phyloP scores from a whole-genome alignment of 2,888 invertebrate genomes.

The Metalampra italica region DNA sequence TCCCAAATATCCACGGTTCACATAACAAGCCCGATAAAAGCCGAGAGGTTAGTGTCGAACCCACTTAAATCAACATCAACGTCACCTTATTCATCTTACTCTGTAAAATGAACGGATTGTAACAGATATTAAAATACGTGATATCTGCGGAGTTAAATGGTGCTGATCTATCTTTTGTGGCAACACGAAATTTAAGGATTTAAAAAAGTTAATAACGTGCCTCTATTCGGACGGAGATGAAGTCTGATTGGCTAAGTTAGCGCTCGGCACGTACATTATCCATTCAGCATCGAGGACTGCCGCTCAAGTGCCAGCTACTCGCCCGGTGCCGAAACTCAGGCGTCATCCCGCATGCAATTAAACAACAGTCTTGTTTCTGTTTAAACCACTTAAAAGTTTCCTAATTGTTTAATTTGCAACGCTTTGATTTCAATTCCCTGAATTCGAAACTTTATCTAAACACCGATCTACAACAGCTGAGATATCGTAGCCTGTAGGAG shows the following conservation, averaged over 20 bases:
- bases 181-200: not conserved
- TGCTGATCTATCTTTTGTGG: not conserved
- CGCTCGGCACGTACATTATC: slow-evolving; percentile 64
- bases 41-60: slow-evolving; percentile 5
- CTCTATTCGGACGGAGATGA: slow-evolving; percentile 36
- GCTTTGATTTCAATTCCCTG: not conserved
- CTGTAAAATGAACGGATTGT: no score
- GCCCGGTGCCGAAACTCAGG: slow-evolving; percentile 16
- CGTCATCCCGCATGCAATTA: slow-evolving; percentile 43
- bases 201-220: slow-evolving; percentile 37
- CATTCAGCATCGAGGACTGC: slow-evolving; percentile 41
- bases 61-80: slow-evolving; percentile 1
- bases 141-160: no score
- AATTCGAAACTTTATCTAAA: not conserved
- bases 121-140: not conserved
- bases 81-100: not conserved
- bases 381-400: slow-evolving; percentile 25
- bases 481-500: slow-evolving; percentile 15
- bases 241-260: slow-evolving; percentile 66
- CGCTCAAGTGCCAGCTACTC: slow-evolving; percentile 25
- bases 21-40: slow-evolving; percentile 21
- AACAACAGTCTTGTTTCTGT: slow-evolving; percentile 35
- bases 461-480: slow-evolving; percentile 13
- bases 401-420: slow-evolving; percentile 32
- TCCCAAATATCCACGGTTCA: slow-evolving; percentile 21